Evolutionary conservation across 2,888 invertebrate genomes (phyloP).

Genomic region (Rapana venosa): DNA sequence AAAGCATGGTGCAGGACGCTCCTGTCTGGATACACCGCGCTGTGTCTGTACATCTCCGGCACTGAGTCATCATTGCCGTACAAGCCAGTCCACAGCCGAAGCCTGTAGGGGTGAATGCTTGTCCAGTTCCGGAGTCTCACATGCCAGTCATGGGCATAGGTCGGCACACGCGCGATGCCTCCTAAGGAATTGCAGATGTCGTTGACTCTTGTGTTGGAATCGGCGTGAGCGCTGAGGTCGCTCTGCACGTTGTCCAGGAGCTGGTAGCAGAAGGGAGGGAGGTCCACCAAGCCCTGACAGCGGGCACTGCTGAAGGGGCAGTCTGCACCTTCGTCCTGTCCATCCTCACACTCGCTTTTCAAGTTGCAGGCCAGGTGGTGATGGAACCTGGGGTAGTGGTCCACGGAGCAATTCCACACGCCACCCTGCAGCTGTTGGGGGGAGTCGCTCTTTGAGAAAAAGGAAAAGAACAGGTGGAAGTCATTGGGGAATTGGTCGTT

Average conservation of each 20-base stretch:
- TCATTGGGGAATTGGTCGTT: neutral
- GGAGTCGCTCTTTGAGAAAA: neutral
- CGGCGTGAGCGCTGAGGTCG: neutral
- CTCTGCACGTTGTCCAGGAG: neutral
- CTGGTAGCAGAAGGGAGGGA: neutral
- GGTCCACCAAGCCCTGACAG: neutral
- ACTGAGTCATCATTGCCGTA: neutral
- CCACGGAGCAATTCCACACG: neutral
- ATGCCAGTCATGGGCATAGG: neutral
- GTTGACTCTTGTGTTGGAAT: neutral
- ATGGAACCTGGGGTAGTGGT: neutral
- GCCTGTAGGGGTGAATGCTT: neutral
- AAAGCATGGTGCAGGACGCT: neutral
- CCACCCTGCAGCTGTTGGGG: neutral
- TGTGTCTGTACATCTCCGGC: neutral
- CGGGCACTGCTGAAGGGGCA: neutral
- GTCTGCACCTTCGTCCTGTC: neutral
- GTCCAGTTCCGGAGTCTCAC: neutral
- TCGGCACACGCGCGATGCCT: neutral
- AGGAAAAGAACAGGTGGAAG: neutral
- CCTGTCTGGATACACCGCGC: neutral
- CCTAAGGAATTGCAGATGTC: neutral
- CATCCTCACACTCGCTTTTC: neutral
- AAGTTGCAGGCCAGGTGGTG: slow-evolving; percentile 1
- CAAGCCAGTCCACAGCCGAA: neutral